Evolutionary conservation across 2,113 vertebrate species (phyloP).

Genomic region (Phylloscopus trochiloides): DNA sequence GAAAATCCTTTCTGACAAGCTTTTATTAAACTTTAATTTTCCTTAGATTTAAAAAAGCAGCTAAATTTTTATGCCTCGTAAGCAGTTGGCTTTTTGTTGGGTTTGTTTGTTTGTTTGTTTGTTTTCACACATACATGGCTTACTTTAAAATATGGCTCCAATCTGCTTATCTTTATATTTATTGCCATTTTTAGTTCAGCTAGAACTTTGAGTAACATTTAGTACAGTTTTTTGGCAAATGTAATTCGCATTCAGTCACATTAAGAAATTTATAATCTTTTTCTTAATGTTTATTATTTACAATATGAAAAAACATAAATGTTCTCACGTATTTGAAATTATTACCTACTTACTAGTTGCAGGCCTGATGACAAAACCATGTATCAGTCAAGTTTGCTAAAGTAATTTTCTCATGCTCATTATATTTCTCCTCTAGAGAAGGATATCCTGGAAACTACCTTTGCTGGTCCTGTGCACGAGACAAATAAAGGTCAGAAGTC

Average conservation of each 20-base stretch:
- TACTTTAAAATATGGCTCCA: not conserved
- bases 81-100: not conserved
- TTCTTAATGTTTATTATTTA: not conserved
- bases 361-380: not conserved
- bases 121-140: not conserved
- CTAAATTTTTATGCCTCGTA: not conserved
- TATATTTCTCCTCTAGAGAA: conserved; percentile 73
- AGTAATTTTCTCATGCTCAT: conserved; percentile 19
- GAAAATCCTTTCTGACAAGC: not conserved
- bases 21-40: not conserved
- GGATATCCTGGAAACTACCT: conserved; percentile 66
- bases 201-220: not conserved
- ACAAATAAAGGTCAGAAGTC: conserved; percentile 60
- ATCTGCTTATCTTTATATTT: not conserved
- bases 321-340: not conserved
- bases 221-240: not conserved
- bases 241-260: not conserved
- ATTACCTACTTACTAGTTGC: not conserved
- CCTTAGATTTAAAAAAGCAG: not conserved
- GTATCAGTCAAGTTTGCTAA: conserved; percentile 10
- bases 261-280: not conserved
- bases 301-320: not conserved
- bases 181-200: not conserved
- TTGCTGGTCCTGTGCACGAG: conserved; percentile 42
- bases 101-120: not conserved